A percentile compares a stretch with the other conserved stretches of the same genome.
Conservation (phyloP, 2,113 vertebrate species). For the Sus scrofa region DNA sequence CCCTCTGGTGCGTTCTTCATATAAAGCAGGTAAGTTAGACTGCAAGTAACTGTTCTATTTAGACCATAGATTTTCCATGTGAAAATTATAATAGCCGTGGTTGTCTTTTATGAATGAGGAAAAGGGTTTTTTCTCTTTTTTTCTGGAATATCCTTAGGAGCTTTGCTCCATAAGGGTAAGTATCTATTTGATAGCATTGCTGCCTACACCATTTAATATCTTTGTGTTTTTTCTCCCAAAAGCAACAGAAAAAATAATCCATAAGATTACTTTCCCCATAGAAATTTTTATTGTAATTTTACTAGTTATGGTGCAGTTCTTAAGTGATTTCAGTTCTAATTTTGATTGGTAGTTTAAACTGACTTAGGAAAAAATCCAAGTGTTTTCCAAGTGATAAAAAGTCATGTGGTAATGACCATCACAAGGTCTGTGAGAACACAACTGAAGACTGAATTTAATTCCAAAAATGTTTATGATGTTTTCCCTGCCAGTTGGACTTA, state of each 20-base stretch:
- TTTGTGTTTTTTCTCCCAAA: background rate
- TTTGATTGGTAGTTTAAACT: conserved; percentile 38
- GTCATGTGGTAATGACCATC: background rate
- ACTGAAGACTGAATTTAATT: too few species aligned
- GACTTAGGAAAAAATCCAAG: conserved; percentile 47
- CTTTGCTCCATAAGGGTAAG: background rate
- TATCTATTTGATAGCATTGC: background rate
- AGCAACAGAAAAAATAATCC: background rate
- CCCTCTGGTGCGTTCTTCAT: conserved; percentile 97
- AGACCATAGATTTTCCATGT: background rate
- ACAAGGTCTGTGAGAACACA: too few species aligned
- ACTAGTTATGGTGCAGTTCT: background rate
- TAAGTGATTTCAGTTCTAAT: conserved; percentile 50
- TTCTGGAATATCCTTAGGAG: background rate
- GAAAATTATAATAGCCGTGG: background rate
- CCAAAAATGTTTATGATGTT: too few species aligned
- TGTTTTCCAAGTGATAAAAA: conserved; percentile 50
- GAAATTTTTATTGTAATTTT: conserved; percentile 34
- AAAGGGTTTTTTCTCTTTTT: background rate
- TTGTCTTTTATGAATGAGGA: background rate
- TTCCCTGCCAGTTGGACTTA: too few species aligned
- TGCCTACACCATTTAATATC: background rate
- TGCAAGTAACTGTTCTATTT: background rate
- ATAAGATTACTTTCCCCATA: background rate
- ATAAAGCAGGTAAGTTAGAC: conserved; percentile 96